Conservation (phyloP, 2,113 vertebrate species). For the Herpetotheres cachinnans region DNA sequence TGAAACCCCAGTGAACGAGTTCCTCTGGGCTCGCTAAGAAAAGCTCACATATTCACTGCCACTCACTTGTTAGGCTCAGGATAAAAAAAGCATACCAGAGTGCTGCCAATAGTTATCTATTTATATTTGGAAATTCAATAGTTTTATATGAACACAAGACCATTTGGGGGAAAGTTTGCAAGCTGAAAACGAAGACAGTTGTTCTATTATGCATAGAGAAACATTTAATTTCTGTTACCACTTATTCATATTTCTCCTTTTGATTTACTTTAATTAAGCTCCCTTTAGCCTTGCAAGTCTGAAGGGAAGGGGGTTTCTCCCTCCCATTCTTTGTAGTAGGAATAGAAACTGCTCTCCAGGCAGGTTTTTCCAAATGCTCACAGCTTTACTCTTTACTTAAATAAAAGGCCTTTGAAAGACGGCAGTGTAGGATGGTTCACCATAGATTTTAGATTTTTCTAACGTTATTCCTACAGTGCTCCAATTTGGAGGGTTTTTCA, state of each 20-base stretch:
- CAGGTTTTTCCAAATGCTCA: not conserved
- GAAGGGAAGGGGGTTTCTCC: not conserved
- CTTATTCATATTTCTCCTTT: not conserved
- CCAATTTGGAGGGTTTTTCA: not conserved
- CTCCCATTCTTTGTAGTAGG: not conserved
- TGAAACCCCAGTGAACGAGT: not conserved
- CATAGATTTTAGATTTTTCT: not conserved
- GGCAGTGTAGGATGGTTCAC: not conserved
- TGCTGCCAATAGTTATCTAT: not conserved
- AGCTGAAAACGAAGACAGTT: not conserved
- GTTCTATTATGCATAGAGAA: not conserved
- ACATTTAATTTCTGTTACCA: not conserved
- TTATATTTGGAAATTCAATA: not conserved
- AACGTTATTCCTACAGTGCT: not conserved
- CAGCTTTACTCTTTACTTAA: not conserved
- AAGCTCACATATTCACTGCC: not conserved
- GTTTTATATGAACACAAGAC: not conserved
- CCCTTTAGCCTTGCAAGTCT: not conserved
- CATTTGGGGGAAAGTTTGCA: not conserved
- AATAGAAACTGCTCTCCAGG: not conserved
- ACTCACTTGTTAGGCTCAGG: not conserved
- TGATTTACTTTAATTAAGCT: conserved; percentile 17
- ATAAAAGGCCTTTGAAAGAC: not conserved
- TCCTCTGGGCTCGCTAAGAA: not conserved
- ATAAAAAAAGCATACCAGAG: not conserved